Base-by-base conservation (phyloP, 2,888 invertebrate species). In the Carterocephalus palaemon region DNA sequence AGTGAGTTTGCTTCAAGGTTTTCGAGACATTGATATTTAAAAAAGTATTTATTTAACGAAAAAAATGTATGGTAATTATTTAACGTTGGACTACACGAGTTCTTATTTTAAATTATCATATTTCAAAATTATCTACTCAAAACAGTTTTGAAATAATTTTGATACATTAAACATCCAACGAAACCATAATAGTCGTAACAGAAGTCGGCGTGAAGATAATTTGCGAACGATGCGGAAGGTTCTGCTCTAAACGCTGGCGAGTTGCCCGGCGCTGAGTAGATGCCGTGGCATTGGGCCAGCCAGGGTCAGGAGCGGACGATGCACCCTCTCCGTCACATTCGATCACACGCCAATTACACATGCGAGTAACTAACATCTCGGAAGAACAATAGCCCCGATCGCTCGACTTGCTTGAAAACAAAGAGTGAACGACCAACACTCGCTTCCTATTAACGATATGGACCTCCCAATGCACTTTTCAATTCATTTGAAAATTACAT, bases 251-350 rank as follows among this genome's bases (percentile, higher is more conserved):
- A 55, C 52, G 61, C 74, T 83, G 84, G 84, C 83, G 54, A 52
- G 28, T 36, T 81, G 84, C 83, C 81, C 70, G 62, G 56, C 37
- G 43, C 48, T 41, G 58, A 62, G 64, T 64, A 62, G 67, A 74
- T 64, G 73, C 66, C 67, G 80, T 84, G 85, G 84, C 84, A 85
- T 82, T 83, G 84, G 77, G 79, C 84, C 83, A 83, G 82, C 78
- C 84, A 85, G 77, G 85, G 85, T 86, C 85, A 84, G 76, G 84
- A 82, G 82, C 85, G 85, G 78, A 46, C 85, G 75, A 80, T 83
- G 84, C 79, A 70, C 85, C 63, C 76, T 50, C 60, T 54, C 57
- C 69, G 61, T 70, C 73, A 70, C 67, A 60, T 63, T 54, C 51
- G 51, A 53, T 53, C 60, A 57, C 55, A 52, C 51, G 49, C 54